Evolutionary conservation across 2,113 vertebrate species (phyloP).

Genomic region (Gobius niger): DNA sequence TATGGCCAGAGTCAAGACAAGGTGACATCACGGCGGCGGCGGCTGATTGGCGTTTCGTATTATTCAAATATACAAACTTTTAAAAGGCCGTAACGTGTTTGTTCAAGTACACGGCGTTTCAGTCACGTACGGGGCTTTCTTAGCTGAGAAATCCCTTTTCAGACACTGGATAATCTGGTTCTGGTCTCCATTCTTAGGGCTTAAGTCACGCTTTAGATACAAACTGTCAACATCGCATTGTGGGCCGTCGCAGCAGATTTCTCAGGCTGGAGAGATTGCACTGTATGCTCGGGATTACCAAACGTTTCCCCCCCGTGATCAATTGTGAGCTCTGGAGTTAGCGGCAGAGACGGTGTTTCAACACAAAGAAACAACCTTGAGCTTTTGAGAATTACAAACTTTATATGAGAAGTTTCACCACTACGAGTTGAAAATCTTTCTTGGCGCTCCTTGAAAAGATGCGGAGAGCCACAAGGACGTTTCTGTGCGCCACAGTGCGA

Average conservation of each 20-base stretch:
- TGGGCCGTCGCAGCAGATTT: neutral
- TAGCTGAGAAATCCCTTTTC: neutral
- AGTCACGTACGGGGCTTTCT: neutral
- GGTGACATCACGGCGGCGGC: neutral
- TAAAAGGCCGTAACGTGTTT: neutral
- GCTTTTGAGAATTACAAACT: too few relatives aligned
- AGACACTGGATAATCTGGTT: neutral
- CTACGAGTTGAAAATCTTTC: too few relatives aligned
- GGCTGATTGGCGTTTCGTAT: neutral
- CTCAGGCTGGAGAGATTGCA: neutral
- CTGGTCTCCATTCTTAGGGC: neutral
- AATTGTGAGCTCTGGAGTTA: too few relatives aligned
- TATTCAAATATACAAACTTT: neutral
- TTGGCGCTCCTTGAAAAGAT: too few relatives aligned
- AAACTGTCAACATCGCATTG: neutral
- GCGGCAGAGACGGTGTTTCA: too few relatives aligned
- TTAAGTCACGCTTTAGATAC: neutral
- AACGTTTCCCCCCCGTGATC: too few relatives aligned
- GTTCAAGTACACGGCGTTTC: neutral
- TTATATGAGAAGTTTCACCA: too few relatives aligned
- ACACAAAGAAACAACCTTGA: too few relatives aligned
- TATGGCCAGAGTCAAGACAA: neutral
- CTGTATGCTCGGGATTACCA: neutral
- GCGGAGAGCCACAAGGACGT: too few relatives aligned
- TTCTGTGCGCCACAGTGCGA: too few relatives aligned